phyloP scores from a whole-genome alignment of 2,888 invertebrate species.

The Drosophila colorata region DNA sequence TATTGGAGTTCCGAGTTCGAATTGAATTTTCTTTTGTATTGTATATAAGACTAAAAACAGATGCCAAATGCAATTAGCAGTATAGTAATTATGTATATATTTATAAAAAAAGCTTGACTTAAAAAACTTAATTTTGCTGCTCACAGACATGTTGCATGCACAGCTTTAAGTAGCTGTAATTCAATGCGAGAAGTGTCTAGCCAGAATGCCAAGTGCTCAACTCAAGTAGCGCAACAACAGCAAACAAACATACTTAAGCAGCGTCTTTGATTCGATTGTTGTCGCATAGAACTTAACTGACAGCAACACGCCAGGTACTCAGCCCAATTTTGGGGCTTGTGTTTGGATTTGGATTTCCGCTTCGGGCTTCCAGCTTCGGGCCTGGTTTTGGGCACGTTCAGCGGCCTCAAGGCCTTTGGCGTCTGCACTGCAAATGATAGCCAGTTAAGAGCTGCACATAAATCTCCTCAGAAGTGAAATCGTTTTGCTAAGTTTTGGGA shows the following conservation, averaged over 20 bases:
- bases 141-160: too few relatives aligned
- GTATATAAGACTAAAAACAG: too few relatives aligned
- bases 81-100: too few relatives aligned
- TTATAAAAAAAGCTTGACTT: too few relatives aligned
- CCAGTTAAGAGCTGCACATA: conserved; percentile 27
- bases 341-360: neutral
- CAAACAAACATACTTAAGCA: conserved; percentile 5
- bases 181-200: conserved; percentile 14
- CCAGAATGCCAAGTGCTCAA: conserved; percentile 19
- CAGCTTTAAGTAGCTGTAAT: conserved; percentile 6
- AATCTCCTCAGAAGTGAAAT: conserved; percentile 15
- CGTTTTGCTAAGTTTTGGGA: conserved; percentile 12
- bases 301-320: conserved; percentile 18
- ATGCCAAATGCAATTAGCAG: too few relatives aligned
- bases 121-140: too few relatives aligned
- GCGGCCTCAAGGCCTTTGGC: neutral
- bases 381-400: neutral
- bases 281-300: conserved; percentile 23
- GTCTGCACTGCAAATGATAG: conserved; percentile 26
- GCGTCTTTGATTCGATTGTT: conserved; percentile 24
- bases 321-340: neutral
- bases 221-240: conserved; percentile 5
- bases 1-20: too few relatives aligned
- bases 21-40: too few relatives aligned
- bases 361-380: too few relatives aligned